Base-by-base conservation (phyloP, 2,797 vertebrate genomes). In the Acipenser oxyrinchus region DNA sequence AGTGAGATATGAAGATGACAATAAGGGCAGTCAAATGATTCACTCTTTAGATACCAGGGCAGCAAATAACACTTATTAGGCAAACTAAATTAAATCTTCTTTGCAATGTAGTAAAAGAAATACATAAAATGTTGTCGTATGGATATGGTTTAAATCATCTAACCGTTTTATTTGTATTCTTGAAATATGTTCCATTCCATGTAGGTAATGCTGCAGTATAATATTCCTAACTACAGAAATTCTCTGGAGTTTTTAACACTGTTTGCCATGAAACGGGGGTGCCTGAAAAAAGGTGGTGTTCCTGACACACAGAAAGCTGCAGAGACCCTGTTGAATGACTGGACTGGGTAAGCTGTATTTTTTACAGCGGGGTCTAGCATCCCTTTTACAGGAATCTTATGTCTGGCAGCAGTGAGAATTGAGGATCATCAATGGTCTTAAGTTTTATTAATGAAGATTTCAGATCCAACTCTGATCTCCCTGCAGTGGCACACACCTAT, bases 151-250 rank as follows among this genome's bases (percentile, higher is more conserved):
- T 37, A 37, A 37, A 37, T 37, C 4, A 37, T 37, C 23, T 37
- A 37, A 37, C 23, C 23, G 2, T 37, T 37, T 37, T 37, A 37
- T 37, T 37, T 37, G 23, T 37, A 37, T 37, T 37, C 2, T 37
- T 37, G 3, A 51, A 6, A 3, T 48, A 3, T 72, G 0, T 12
- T 64, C 8, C 37, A 6, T n/a, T 66, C 75, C 66, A 75, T 80
- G 15, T 78, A 98, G 97, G 74, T 97, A 53, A 93, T 93, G 81
- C 79, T 98, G 70, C 84, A 88, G 70, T 97, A 94, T 60, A 96
- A 78, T 7, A 71, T 97, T 61, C 82, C 95, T 2, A 81, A 92
- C 78, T 99, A 89, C 82, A 89, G 82, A 71, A 92, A 87, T 74
- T 78, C 90, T 4, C 68, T 90, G 62, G 96, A 99, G 67, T 96